These are phyloP conservation scores for Silurus aristotelis DNA, from an alignment of 2,797 vertebrate species.

Conservation along the genomic window DNA sequence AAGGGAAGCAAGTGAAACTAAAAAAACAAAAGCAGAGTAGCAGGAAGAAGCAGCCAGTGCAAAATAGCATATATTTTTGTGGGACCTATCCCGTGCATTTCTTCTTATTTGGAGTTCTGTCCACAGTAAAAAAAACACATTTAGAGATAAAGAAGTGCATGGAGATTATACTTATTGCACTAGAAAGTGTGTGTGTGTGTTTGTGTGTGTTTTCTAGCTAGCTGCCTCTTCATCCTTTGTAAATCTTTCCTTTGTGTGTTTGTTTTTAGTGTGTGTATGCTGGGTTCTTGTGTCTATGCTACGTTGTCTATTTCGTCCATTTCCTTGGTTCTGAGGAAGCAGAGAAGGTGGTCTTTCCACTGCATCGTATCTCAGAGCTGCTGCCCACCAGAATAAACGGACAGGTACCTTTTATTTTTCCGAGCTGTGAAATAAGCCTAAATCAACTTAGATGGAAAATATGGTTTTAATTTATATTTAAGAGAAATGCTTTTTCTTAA, in stretches of 20 bases:
- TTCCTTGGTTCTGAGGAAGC: constrained; percentile 85
- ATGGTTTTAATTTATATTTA: too few relatives aligned
- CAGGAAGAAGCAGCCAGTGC: too few relatives aligned
- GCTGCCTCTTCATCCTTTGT: not conserved
- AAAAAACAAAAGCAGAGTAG: too few relatives aligned
- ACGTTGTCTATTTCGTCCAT: constrained; percentile 81
- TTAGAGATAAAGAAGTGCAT: too few relatives aligned
- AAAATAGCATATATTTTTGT: too few relatives aligned
- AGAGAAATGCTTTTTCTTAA: not conserved
- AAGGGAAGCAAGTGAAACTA: too few relatives aligned
- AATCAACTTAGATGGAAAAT: too few relatives aligned
- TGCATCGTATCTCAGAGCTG: constrained; percentile 76
- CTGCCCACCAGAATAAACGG: constrained; percentile 75
- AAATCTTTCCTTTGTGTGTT: constrained; percentile 2
- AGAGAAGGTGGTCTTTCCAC: constrained; percentile 80
- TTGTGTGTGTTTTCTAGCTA: not conserved
- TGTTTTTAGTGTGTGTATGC: constrained; percentile 82
- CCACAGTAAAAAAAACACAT: too few relatives aligned
- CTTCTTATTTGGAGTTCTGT: too few relatives aligned
- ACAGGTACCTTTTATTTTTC: constrained; percentile 71
- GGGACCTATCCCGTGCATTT: too few relatives aligned
- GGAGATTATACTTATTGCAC: too few relatives aligned
- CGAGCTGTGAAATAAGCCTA: not conserved
- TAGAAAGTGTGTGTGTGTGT: constrained; percentile 2
- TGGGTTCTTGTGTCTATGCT: constrained; percentile 84